Conservation (phyloP, 2,797 vertebrate species). For the Argya squamiceps region DNA sequence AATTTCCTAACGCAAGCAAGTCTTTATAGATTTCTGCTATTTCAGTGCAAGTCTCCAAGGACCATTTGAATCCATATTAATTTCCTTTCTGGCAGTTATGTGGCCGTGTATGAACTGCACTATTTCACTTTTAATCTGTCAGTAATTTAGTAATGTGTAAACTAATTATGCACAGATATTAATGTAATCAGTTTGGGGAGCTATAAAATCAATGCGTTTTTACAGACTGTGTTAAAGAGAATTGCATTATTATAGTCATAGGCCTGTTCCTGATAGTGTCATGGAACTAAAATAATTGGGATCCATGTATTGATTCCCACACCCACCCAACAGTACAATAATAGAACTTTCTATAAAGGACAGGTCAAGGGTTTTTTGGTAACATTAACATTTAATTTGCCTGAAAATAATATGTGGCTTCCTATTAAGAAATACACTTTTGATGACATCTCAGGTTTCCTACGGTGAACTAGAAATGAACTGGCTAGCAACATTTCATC, state of each 20-base stretch:
- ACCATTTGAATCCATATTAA: slow-evolving; percentile 99
- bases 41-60: slow-evolving; percentile 88
- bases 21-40: slow-evolving; percentile 91
- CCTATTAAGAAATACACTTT: neutral
- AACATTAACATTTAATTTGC: neutral
- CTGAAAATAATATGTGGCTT: neutral
- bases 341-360: neutral
- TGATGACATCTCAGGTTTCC: slow-evolving; percentile 6
- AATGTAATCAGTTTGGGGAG: slow-evolving; percentile 95
- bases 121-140: slow-evolving; percentile 99
- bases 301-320: slow-evolving; percentile 78
- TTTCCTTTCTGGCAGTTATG: slow-evolving; percentile 99
- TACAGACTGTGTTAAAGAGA: slow-evolving; percentile 86
- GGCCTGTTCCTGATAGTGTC: slow-evolving; percentile 88
- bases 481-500: neutral
- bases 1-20: slow-evolving; percentile 90
- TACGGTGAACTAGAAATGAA: neutral
- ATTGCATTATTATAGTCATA: slow-evolving; percentile 88
- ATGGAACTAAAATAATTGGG: slow-evolving; percentile 85
- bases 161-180: slow-evolving; percentile 99
- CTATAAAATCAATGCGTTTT: slow-evolving; percentile 98
- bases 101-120: slow-evolving; percentile 91
- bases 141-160: slow-evolving; percentile 99
- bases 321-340: neutral
- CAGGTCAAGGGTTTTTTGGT: neutral